phyloP scores from a whole-genome alignment of 2,888 invertebrate species.

The Pachliopta kotzebuea region DNA sequence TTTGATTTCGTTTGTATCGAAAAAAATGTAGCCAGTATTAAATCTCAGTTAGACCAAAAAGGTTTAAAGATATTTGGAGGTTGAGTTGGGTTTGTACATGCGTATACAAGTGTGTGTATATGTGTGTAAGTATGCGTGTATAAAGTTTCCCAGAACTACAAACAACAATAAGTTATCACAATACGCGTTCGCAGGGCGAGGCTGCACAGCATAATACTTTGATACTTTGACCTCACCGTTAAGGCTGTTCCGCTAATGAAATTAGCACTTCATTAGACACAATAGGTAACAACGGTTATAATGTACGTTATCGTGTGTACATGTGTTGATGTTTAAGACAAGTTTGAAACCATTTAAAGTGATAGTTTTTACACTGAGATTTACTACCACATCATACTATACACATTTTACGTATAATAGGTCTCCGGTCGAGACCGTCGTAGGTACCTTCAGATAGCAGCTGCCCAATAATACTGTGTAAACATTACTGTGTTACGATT shows the following conservation, averaged over 20 bases:
- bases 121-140: not conserved
- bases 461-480: too few species aligned
- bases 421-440: too few species aligned
- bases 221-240: slow-evolving; percentile 51
- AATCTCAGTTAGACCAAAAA: too few species aligned
- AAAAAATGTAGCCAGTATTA: too few species aligned
- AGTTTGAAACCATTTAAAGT: too few species aligned
- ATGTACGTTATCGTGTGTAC: slow-evolving; percentile 16
- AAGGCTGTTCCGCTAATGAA: slow-evolving; percentile 55
- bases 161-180: slow-evolving; percentile 32
- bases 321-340: slow-evolving; percentile 1
- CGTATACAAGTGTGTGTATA: slow-evolving; percentile 1
- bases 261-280: slow-evolving; percentile 40
- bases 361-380: too few species aligned
- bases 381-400: too few species aligned
- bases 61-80: too few species aligned
- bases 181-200: slow-evolving; percentile 38
- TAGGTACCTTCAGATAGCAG: too few species aligned
- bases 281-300: slow-evolving; percentile 26
- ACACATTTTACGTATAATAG: too few species aligned
- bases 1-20: too few species aligned
- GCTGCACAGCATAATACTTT: slow-evolving; percentile 36
- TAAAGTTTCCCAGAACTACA: slow-evolving; percentile 14
- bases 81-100: not conserved
- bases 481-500: too few species aligned